Conservation (phyloP, 2,888 invertebrate species). For the Campoplex nolae region DNA sequence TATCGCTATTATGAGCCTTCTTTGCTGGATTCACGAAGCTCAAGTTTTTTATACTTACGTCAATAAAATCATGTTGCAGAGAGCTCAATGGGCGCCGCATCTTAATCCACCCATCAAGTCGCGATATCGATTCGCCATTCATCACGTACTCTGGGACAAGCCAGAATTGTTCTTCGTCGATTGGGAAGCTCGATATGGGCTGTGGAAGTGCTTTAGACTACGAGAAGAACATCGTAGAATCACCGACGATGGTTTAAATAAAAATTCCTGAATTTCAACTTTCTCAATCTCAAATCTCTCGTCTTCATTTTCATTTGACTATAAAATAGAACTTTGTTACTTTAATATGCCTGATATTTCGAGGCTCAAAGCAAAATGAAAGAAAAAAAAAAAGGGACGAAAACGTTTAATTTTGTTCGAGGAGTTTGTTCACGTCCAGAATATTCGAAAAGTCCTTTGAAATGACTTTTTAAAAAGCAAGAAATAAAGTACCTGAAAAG, state of each 20-base stretch:
- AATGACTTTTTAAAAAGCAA: background rate
- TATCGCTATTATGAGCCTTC: slow-evolving; percentile 87
- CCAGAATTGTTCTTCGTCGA: slow-evolving; percentile 88
- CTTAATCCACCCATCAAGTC: slow-evolving; percentile 87
- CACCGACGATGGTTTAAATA: slow-evolving; percentile 20
- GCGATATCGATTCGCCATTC: slow-evolving; percentile 86
- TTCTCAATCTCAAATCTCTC: background rate
- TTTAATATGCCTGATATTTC: background rate
- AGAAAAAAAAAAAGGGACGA: too few species aligned
- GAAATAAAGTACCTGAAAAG: background rate
- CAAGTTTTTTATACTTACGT: slow-evolving; percentile 87
- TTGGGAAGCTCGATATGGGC: slow-evolving; percentile 88
- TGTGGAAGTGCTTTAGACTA: slow-evolving; percentile 87
- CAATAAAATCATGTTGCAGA: slow-evolving; percentile 86
- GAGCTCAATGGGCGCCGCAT: slow-evolving; percentile 88
- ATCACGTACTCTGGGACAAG: slow-evolving; percentile 87
- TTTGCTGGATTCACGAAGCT: slow-evolving; percentile 88
- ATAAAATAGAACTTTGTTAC: background rate
- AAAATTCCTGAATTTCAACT: background rate
- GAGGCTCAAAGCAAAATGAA: background rate
- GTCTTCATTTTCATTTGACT: background rate
- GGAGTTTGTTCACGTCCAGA: too few species aligned
- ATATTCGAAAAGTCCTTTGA: too few species aligned
- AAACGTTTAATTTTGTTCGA: too few species aligned
- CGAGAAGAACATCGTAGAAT: slow-evolving; percentile 48